Evolutionary conservation across 2,888 invertebrate genomes (phyloP).

Genomic region (Myopa tessellatipennis): DNA sequence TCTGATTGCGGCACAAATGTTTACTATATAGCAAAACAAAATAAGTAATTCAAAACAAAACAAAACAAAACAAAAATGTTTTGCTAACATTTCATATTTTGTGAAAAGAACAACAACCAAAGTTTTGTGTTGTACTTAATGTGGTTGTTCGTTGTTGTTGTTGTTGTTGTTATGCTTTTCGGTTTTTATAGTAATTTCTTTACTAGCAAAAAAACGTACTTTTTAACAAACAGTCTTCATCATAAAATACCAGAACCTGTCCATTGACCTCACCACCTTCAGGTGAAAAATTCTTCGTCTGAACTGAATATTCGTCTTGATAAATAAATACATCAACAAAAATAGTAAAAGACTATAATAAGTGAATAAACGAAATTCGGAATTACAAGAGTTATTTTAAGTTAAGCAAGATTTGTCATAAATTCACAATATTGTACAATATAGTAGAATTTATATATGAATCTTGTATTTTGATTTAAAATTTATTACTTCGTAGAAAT

Average conservation of each 20-base stretch:
- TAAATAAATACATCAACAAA: no score
- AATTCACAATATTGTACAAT: no score
- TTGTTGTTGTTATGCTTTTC: constrained; percentile 2
- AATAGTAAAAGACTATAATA: no score
- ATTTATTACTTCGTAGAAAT: no score
- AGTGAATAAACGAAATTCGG: no score
- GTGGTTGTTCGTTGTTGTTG: constrained; percentile 18
- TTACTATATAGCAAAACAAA: not conserved
- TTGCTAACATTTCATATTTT: constrained; percentile 23
- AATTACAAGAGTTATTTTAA: no score
- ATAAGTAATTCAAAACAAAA: not conserved
- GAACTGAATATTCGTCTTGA: no score
- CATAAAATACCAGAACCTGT: not conserved
- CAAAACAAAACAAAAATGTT: not conserved
- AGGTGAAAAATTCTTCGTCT: not conserved
- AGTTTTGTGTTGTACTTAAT: not conserved
- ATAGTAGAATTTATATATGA: no score
- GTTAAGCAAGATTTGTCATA: no score
- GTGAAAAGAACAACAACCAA: constrained; percentile 3
- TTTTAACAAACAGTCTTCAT: constrained; percentile 10
- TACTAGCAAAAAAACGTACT: not conserved
- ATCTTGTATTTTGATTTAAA: no score
- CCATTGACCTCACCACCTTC: not conserved
- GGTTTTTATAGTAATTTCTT: not conserved
- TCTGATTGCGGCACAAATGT: not conserved